Percentiles rank a stretch among this genome's conserved stretches.
phyloP scores from a whole-genome alignment of 1,140 invertebrate genomes.

The Drosophila auraria region DNA sequence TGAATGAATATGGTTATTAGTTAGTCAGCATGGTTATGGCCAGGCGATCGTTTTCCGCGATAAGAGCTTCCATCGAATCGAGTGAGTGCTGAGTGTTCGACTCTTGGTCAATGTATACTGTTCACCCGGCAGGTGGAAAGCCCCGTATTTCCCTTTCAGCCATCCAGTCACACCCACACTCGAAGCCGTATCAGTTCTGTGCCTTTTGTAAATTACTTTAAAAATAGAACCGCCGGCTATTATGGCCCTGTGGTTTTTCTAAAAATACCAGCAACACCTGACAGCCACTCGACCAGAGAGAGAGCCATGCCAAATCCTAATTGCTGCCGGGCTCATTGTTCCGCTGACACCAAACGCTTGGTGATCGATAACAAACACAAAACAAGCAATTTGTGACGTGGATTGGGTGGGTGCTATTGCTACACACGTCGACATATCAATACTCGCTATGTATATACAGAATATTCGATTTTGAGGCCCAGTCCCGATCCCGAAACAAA shows the following conservation, averaged over 20 bases:
- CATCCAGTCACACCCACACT: conserved; percentile 9
- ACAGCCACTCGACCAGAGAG: conserved; percentile 37
- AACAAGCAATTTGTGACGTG: conserved; percentile 77
- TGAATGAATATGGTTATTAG: conserved; percentile 14
- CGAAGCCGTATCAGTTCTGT: conserved; percentile 14
- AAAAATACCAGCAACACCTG: conserved; percentile 65
- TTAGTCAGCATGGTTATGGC: conserved; percentile 22
- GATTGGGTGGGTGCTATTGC: conserved; percentile 57
- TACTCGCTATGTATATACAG: conserved; percentile 27
- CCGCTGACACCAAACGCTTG: conserved; percentile 62
- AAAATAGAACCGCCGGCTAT: conserved; percentile 77
- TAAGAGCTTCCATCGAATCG: conserved; percentile 30
- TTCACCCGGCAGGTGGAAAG: conserved; percentile 31
- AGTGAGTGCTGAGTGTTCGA: conserved; percentile 8
- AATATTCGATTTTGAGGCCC: conserved; percentile 41
- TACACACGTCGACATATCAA: conserved; percentile 31
- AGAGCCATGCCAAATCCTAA: conserved; percentile 56
- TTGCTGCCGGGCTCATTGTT: conserved; percentile 63
- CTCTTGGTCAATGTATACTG: conserved; percentile 26
- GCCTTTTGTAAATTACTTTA: conserved; percentile 59
- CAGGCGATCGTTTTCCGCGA: conserved; percentile 29
- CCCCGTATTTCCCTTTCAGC: conserved; percentile 16
- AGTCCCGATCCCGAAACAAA: conserved; percentile 33
- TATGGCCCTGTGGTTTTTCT: conserved; percentile 70
- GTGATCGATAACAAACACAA: conserved; percentile 46